Evolutionary conservation across 2,888 invertebrate genomes (phyloP).

Genomic region (Julus scanicus): DNA sequence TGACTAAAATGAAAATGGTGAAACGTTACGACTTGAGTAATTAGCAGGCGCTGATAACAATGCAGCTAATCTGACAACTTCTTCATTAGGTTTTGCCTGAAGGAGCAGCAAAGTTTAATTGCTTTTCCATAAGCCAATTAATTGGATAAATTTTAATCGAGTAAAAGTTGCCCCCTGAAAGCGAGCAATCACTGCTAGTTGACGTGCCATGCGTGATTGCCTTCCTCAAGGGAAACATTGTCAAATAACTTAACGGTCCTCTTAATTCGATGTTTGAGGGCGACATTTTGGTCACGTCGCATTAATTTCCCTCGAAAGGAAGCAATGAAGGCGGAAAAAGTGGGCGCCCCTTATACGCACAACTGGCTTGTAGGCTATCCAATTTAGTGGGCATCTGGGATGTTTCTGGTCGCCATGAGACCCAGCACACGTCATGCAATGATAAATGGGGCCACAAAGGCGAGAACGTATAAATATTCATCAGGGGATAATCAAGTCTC

Average conservation of each 20-base stretch:
- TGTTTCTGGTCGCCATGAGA: not conserved
- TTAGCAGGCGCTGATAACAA: not conserved
- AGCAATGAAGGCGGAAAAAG: not conserved
- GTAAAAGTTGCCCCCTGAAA: conserved; percentile 5
- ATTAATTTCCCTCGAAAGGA: not conserved
- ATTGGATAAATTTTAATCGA: not conserved
- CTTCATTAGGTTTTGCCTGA: not conserved
- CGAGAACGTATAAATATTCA: not conserved
- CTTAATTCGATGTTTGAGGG: conserved; percentile 3
- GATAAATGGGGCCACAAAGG: not conserved
- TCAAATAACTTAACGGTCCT: not conserved
- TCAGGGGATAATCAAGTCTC: not conserved
- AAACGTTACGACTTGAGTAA: not conserved
- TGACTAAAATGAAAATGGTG: not conserved
- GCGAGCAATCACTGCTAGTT: not conserved
- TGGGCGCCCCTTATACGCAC: not conserved
- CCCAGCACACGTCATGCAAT: not conserved
- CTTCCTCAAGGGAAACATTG: not conserved
- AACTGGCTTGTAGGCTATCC: not conserved
- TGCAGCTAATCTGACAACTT: not conserved
- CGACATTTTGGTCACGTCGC: conserved; percentile 6
- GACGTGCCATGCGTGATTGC: not conserved
- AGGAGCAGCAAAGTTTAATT: not conserved
- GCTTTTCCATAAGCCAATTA: conserved; percentile 14
- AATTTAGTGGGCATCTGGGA: not conserved